Conservation (phyloP, 2,888 invertebrate species). For the Creontiades dilutus region DNA sequence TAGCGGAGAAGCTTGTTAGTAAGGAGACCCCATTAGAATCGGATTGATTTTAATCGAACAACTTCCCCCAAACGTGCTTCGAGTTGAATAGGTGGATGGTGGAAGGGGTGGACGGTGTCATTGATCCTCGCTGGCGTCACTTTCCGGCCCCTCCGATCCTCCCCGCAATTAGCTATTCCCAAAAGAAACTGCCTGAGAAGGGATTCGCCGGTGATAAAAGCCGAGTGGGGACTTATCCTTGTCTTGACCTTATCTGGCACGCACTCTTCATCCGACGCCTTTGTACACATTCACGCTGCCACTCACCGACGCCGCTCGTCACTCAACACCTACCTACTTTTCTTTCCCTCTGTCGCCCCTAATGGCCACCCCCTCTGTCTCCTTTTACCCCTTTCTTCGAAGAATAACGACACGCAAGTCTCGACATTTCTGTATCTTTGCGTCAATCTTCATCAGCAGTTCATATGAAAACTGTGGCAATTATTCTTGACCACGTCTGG, state of each 20-base stretch:
- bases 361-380: no score
- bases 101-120: neutral
- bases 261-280: constrained; percentile 32
- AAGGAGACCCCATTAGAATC: no score
- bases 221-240: constrained; percentile 25
- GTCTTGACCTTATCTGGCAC: constrained; percentile 39
- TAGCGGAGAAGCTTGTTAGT: no score
- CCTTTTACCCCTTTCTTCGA: no score
- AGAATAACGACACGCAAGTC: no score
- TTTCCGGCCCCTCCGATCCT: neutral
- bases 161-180: constrained; percentile 22
- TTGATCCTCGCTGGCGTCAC: neutral
- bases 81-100: no score
- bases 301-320: constrained; percentile 17
- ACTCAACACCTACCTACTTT: neutral
- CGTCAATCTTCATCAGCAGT: no score
- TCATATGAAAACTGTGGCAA: no score
- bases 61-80: no score
- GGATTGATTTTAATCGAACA: no score
- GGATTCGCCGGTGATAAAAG: constrained; percentile 8
- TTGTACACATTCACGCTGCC: constrained; percentile 6
- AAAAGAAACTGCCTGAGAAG: constrained; percentile 49
- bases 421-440: no score
- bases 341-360: neutral
- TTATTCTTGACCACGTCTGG: no score